Percentiles rank a stretch among this genome's conserved stretches.
These are phyloP conservation scores for Dryobotodes eremita DNA, from an alignment of 2,888 invertebrate genomes.

Conservation along the genomic window DNA sequence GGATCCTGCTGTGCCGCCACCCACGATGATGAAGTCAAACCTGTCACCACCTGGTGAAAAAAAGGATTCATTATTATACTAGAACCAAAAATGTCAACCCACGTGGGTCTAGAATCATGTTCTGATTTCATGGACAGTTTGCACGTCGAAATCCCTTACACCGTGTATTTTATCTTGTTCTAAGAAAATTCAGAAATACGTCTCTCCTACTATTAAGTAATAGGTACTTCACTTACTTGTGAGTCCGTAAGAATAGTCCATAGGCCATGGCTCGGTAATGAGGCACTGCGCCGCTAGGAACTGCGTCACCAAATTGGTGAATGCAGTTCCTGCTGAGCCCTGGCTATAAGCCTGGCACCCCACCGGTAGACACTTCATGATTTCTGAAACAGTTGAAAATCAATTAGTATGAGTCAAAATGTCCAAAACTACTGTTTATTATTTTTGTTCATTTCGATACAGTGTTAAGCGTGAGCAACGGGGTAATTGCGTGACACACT, in stretches of 20 bases:
- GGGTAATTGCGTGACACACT: too few relatives aligned
- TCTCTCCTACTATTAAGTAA: not conserved
- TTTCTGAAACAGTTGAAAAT: slow-evolving; percentile 50
- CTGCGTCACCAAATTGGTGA: slow-evolving; percentile 80
- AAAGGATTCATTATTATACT: not conserved
- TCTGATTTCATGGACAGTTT: not conserved
- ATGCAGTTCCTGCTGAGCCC: slow-evolving; percentile 79
- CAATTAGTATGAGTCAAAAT: not conserved
- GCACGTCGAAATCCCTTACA: not conserved
- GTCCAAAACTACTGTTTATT: not conserved
- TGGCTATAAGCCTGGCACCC: slow-evolving; percentile 73
- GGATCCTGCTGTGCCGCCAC: slow-evolving; percentile 85
- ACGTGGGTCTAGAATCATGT: not conserved
- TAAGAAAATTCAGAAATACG: not conserved
- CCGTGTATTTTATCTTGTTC: not conserved
- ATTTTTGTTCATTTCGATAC: too few relatives aligned
- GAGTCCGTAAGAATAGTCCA: slow-evolving; percentile 77
- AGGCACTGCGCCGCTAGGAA: slow-evolving; percentile 83
- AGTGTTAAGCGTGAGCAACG: too few relatives aligned
- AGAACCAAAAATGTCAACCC: not conserved
- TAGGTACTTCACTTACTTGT: slow-evolving; percentile 71
- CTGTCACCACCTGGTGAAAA: slow-evolving; percentile 76
- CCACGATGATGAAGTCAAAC: slow-evolving; percentile 86
- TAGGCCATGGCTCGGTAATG: slow-evolving; percentile 82
- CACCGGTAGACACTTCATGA: slow-evolving; percentile 76